Evolutionary conservation across 1,140 invertebrate genomes (phyloP).

Genomic region (Drosophila ananassae): DNA sequence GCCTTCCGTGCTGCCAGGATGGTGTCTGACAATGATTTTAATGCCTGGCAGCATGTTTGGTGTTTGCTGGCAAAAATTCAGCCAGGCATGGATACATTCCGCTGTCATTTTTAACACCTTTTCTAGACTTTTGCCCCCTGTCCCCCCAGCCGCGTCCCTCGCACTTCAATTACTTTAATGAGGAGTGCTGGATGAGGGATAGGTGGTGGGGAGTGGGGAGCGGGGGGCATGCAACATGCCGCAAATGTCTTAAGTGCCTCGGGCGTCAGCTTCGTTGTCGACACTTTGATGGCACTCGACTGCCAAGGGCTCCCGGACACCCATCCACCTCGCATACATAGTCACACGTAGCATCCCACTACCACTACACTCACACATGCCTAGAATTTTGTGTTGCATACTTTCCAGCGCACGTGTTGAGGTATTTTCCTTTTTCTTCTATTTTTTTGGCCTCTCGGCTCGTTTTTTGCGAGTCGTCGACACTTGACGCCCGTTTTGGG

Average conservation of each 20-base stretch:
- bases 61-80: slow-evolving; percentile 52
- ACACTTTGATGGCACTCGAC: slow-evolving; percentile 74
- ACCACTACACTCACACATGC: background rate
- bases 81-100: slow-evolving; percentile 48
- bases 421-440: slow-evolving; percentile 32
- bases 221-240: slow-evolving; percentile 63
- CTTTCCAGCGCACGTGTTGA: slow-evolving; percentile 64
- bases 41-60: slow-evolving; percentile 59
- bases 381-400: slow-evolving; percentile 50
- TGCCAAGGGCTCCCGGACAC: slow-evolving; percentile 53
- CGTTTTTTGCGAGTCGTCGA: slow-evolving; percentile 49
- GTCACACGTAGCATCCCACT: background rate
- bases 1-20: background rate
- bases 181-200: slow-evolving; percentile 3
- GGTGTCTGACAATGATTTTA: slow-evolving; percentile 75
- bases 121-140: slow-evolving; percentile 16
- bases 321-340: slow-evolving; percentile 9
- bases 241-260: slow-evolving; percentile 78
- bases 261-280: slow-evolving; percentile 59
- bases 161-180: slow-evolving; percentile 71
- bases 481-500: slow-evolving; percentile 58
- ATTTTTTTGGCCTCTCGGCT: background rate
- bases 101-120: slow-evolving; percentile 74
- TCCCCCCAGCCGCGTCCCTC: slow-evolving; percentile 1
- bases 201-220: background rate